Evolutionary conservation across 1,140 invertebrate species (phyloP).

Genomic region (Eupeodes corollae): DNA sequence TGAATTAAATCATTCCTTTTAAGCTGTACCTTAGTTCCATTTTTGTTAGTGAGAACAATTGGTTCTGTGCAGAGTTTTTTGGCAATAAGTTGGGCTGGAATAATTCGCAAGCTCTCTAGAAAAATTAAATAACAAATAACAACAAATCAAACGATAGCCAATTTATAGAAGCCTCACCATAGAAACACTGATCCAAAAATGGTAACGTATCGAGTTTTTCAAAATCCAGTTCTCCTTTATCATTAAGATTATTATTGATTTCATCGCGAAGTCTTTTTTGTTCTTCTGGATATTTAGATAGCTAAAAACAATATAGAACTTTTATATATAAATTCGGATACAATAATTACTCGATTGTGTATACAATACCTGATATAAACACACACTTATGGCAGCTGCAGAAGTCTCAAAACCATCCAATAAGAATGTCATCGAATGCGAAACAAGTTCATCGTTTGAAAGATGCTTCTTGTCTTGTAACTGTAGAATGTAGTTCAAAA

Average conservation of each 20-base stretch:
- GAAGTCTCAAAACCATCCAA: constrained; percentile 7
- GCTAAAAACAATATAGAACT: constrained; percentile 16
- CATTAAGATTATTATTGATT: constrained; percentile 21
- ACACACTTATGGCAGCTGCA: constrained; percentile 2
- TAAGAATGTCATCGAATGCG: constrained; percentile 25
- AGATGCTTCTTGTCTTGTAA: constrained; percentile 17
- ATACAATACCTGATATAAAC: constrained; percentile 3
- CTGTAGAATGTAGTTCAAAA: constrained; percentile 17
- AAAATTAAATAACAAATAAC: too few species aligned
- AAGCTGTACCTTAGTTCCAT: constrained; percentile 10
- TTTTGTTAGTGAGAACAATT: constrained; percentile 1
- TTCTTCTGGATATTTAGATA: constrained; percentile 42
- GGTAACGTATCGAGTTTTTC: neutral
- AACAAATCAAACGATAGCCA: too few species aligned
- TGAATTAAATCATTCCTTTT: constrained; percentile 21
- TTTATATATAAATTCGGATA: constrained; percentile 5
- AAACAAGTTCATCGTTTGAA: neutral
- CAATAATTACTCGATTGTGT: neutral
- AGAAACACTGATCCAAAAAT: constrained; percentile 4
- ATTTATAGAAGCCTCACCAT: too few species aligned
- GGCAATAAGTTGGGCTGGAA: neutral
- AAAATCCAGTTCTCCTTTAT: neutral
- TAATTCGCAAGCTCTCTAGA: constrained; percentile 9
- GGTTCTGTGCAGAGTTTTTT: constrained; percentile 5
- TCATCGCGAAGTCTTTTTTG: constrained; percentile 48